Conservation (phyloP, 1,140 invertebrate genomes). For the Capitella teleta region DNA sequence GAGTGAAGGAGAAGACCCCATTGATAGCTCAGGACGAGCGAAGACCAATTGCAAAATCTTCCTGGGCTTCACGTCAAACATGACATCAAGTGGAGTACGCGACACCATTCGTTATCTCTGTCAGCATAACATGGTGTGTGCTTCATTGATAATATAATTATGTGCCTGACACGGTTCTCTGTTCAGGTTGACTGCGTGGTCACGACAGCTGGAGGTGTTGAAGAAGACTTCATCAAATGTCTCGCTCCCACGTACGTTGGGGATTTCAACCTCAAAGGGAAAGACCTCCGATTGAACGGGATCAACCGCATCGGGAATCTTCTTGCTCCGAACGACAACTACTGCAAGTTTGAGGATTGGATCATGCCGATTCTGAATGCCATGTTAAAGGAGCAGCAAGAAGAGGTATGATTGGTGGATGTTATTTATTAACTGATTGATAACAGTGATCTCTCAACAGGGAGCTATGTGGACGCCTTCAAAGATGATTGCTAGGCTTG, state of each 20-base stretch:
- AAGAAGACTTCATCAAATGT: constrained; percentile 99
- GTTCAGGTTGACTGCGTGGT: constrained; percentile 84
- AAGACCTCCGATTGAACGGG: constrained; percentile 63
- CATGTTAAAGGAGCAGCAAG: constrained; percentile 79
- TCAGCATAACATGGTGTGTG: constrained; percentile 66
- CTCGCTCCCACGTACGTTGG: constrained; percentile 86
- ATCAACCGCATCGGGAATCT: constrained; percentile 97
- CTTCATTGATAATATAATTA: constrained; percentile 70
- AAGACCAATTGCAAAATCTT: constrained; percentile 77
- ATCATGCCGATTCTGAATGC: constrained; percentile 84
- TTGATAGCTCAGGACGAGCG: constrained; percentile 25
- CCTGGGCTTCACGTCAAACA: constrained; percentile 94
- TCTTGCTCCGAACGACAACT: constrained; percentile 96
- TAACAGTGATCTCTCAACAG: constrained; percentile 22
- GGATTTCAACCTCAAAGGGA: constrained; percentile 70
- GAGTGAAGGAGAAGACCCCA: constrained; percentile 15
- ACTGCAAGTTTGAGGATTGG: constrained; percentile 98
- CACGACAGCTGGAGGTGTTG: constrained; percentile 93
- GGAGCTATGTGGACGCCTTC: constrained; percentile 84
- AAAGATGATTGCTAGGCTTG: constrained; percentile 69
- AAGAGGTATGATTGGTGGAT: constrained; percentile 22
- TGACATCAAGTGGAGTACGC: constrained; percentile 86
- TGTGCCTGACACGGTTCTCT: constrained; percentile 37
- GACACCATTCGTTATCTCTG: constrained; percentile 75
- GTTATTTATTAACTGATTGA: neutral